Evolutionary conservation across 2,113 vertebrate genomes (phyloP), one percentile per base, ranked within the genome.

Genomic region (Actenoides hombroni): DNA sequence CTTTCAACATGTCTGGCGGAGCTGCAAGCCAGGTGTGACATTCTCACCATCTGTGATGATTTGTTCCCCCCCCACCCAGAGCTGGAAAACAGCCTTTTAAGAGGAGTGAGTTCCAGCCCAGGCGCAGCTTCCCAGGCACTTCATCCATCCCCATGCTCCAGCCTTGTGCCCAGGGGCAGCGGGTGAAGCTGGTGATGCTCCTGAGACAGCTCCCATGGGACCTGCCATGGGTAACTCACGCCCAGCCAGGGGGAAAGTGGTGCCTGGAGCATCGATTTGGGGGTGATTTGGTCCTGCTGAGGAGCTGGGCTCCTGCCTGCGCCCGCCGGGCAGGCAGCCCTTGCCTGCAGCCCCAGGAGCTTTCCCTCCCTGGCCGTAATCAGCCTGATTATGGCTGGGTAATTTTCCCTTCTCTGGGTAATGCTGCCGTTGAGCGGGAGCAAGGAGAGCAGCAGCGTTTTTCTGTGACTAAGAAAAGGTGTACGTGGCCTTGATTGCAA

Each of bases 401-500:
- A 91, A 94, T 96, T 95, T 91, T 84, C 93, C 93, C 92, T 94
- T 90, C 95, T 90, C 64, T 2, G 20, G 4, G 89, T 83, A 56
- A 23, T 5, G 65, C 65, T 26, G 96, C 91, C 29, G 49, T 28
- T 29, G 95, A 96, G 95, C 83, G 75, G 88, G 71, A 92, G 29
- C 68, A 8, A 13, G 21, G 92, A 65, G 88, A 54, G 57, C 33
- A 83, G 63, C 90, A 7, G 15, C 81, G 71, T 74, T 95, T 96
- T 96, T 85, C 97, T 94, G 86, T 61, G 92, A 61, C 96, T 90
- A 48, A n/a, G 78, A 83, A 78, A 95, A 86, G 63, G 94, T 94
- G 93, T 82, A 39, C 60, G 14, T 95, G 95, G 95, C 92, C 94
- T 92, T 97, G 97, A 97, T 97, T 97, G 96, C 96, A 96, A 97